These are phyloP conservation scores for Caenorhabditis remanei DNA, from an alignment of 1,140 invertebrate species.

Conservation along the genomic window DNA sequence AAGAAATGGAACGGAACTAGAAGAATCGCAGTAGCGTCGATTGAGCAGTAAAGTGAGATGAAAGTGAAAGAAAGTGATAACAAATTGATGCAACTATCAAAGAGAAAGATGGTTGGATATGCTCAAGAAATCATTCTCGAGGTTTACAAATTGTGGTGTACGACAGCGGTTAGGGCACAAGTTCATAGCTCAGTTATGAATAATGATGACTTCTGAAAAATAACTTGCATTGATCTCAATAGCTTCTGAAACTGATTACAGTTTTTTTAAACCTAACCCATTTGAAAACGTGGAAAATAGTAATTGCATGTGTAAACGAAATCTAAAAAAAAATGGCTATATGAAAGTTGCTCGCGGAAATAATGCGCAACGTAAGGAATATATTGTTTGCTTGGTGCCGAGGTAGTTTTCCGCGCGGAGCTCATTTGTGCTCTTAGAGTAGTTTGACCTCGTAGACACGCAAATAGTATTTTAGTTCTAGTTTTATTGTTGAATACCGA, in stretches of 20 bases:
- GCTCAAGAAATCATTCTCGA: too few species aligned
- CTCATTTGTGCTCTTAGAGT: constrained; percentile 55
- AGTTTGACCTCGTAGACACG: constrained; percentile 39
- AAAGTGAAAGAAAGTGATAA: neutral
- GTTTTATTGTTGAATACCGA: neutral
- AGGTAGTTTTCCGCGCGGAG: constrained; percentile 41
- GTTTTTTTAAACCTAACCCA: too few species aligned
- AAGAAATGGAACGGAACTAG: neutral
- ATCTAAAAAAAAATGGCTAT: constrained; percentile 1
- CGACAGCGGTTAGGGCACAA: too few species aligned
- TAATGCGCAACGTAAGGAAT: neutral
- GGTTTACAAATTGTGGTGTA: too few species aligned
- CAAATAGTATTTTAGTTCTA: neutral
- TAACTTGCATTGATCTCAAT: too few species aligned
- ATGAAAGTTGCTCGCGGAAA: neutral
- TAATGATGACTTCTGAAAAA: too few species aligned
- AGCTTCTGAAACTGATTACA: too few species aligned
- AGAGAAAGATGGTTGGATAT: neutral
- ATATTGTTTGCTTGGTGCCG: constrained; percentile 8
- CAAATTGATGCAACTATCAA: constrained; percentile 15
- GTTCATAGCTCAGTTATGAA: too few species aligned
- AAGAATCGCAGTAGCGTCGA: constrained; percentile 30
- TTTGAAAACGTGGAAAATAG: too few species aligned
- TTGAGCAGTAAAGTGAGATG: constrained; percentile 34
- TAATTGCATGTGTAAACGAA: neutral